phyloP scores from a whole-genome alignment of 1,140 invertebrate genomes.

The Drosophila prosaltans region DNA sequence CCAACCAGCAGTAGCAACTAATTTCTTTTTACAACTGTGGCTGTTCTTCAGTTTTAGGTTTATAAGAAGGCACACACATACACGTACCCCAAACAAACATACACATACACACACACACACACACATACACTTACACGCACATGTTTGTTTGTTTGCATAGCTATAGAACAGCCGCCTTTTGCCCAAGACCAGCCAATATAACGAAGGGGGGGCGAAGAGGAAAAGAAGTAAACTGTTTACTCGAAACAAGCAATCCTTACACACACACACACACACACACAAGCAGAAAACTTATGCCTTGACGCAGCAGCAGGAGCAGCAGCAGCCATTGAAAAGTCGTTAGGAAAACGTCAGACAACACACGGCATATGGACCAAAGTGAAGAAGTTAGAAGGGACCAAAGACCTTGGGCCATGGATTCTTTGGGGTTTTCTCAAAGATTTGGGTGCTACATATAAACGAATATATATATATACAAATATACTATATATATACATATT shows the following conservation, averaged over 20 bases:
- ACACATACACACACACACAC: background rate
- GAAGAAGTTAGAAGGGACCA: constrained; percentile 12
- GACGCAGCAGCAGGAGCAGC: constrained; percentile 38
- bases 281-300: constrained; percentile 71
- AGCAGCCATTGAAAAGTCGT: constrained; percentile 77
- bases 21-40: constrained; percentile 78
- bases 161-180: constrained; percentile 62
- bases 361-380: constrained; percentile 48
- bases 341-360: constrained; percentile 75
- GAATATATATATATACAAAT: background rate
- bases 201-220: constrained; percentile 34
- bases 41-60: constrained; percentile 72
- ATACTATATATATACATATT: background rate
- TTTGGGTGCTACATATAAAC: constrained; percentile 15
- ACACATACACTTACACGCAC: background rate
- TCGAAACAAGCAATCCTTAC: constrained; percentile 51
- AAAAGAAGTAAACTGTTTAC: constrained; percentile 59
- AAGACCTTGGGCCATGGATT: constrained; percentile 28
- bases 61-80: constrained; percentile 53
- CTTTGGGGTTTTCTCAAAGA: constrained; percentile 37
- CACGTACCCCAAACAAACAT: constrained; percentile 7
- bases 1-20: constrained; percentile 55
- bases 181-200: constrained; percentile 64
- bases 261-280: constrained; percentile 43
- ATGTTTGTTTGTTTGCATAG: constrained; percentile 58